Evolutionary conservation across 1,140 invertebrate genomes (phyloP).

Genomic region (Chelonus insularis): DNA sequence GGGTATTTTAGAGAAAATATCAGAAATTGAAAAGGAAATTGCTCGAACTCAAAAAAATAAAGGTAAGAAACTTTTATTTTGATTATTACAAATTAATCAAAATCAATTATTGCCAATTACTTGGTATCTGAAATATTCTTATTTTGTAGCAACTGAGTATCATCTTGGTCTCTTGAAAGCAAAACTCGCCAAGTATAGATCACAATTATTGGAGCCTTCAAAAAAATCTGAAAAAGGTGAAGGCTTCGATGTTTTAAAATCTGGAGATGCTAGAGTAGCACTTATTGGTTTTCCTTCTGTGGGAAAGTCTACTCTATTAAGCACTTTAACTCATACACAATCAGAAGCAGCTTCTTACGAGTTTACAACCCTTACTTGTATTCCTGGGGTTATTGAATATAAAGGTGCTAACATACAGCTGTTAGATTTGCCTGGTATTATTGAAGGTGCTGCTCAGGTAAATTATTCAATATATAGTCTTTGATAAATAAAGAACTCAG

Average conservation of each 20-base stretch:
- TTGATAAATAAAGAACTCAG: no score
- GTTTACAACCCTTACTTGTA: slow-evolving; percentile 99
- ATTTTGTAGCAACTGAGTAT: slow-evolving; percentile 91
- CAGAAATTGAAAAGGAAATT: slow-evolving; percentile 98
- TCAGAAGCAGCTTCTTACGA: slow-evolving; percentile 97
- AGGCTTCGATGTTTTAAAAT: slow-evolving; percentile 99
- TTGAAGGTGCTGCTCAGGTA: slow-evolving; percentile 92
- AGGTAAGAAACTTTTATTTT: slow-evolving; percentile 73
- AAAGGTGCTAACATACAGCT: slow-evolving; percentile 98
- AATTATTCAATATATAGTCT: no score
- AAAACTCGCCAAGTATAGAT: slow-evolving; percentile 96
- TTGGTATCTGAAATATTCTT: slow-evolving; percentile 36
- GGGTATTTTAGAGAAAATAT: slow-evolving; percentile 98
- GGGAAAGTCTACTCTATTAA: slow-evolving; percentile 93
- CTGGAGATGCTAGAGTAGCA: slow-evolving; percentile 97
- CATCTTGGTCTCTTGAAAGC: slow-evolving; percentile 98
- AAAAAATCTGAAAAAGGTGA: slow-evolving; percentile 98
- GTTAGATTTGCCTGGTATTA: slow-evolving; percentile 95
- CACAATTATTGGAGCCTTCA: slow-evolving; percentile 91
- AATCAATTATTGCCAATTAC: no score
- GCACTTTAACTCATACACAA: slow-evolving; percentile 91
- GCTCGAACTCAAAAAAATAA: slow-evolving; percentile 99
- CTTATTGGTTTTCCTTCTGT: slow-evolving; percentile 97
- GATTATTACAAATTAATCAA: slow-evolving; percentile 24
- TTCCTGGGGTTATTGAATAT: slow-evolving; percentile 98